Evolutionary conservation across 2,797 vertebrate genomes (phyloP), one percentile per base, ranked within the genome.

Genomic region (Etheostoma nigrum): DNA sequence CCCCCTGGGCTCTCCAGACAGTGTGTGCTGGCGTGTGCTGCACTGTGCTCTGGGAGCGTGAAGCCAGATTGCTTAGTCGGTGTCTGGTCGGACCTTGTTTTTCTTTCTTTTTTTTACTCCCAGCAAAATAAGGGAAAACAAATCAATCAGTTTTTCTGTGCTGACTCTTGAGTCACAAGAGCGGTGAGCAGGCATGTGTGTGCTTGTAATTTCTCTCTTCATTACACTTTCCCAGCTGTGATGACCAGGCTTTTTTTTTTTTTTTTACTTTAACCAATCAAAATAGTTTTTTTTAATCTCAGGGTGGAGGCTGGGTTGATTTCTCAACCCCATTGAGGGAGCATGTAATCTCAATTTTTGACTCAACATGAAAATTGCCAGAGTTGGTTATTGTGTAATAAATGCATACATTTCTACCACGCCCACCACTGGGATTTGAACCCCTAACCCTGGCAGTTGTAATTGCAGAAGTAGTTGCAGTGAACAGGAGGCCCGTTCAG

Each of bases 61-160:
- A 70, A 70, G 65, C 1, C 0, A 72, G 53, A 67, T 63, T 79
- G 72, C 59, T 84, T 69, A 65, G 78, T 72, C 14, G 14, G 57
- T 81, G 60, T 80, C 73, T 68, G 69, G 40, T 79, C 15, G 21
- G 27, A 27, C 55, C 63, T 67, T 36, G 33, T 0, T 2, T 61
- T 30, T 67, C 72, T 80, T 59, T 36, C 27, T 30, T 44, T 11
- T 40, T 11, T 40, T 40, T 11, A n/a, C 36, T 40, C 36, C 15
- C 57, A 53, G 75, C 81, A 82, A 84, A 82, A 84, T 83, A 79
- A 83, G 63, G 55, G 58, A 61, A 87, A 87, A 80, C 57, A 70
- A 86, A 90, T 92, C 78, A 85, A 74, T 90, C 74, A 68, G 18
- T 62, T 73, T 79, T 59, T 21, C 58, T 54, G 13, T 72, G 72